Evolutionary conservation across 2,888 invertebrate species (phyloP).

Genomic region (Strigamia crassipes): DNA sequence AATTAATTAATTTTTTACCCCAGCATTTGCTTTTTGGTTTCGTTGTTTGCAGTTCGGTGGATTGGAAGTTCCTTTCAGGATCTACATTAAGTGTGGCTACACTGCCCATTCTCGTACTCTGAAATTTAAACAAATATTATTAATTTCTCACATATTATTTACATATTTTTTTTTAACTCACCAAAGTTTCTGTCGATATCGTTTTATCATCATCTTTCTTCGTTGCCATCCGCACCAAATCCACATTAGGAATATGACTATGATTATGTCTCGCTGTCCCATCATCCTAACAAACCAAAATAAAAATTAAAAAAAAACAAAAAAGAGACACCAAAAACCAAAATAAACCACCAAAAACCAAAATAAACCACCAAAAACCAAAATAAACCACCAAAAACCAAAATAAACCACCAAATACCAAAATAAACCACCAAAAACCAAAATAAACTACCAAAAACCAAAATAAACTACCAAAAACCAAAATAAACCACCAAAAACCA

Average conservation of each 20-base stretch:
- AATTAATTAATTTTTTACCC: neutral
- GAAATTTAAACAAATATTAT: neutral
- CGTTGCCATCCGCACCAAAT: neutral
- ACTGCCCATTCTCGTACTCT: neutral
- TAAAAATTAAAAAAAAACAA: neutral
- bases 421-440: too few relatives aligned
- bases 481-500: too few relatives aligned
- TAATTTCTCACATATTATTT: too few relatives aligned
- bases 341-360: neutral
- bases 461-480: neutral
- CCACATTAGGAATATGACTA: constrained; percentile 49
- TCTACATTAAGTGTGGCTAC: neutral
- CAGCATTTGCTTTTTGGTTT: neutral
- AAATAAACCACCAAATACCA: neutral
- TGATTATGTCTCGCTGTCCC: constrained; percentile 51
- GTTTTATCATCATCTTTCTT: constrained; percentile 13
- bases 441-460: neutral
- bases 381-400: too few relatives aligned
- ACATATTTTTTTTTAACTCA: neutral
- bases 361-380: neutral
- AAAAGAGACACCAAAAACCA: too few relatives aligned
- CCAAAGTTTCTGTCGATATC: constrained; percentile 45
- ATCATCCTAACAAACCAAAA: neutral
- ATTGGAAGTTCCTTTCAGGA: neutral
- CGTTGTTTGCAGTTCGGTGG: neutral